Evolutionary conservation across 1,140 invertebrate species (phyloP).

Genomic region (Bombus vancouverensis): DNA sequence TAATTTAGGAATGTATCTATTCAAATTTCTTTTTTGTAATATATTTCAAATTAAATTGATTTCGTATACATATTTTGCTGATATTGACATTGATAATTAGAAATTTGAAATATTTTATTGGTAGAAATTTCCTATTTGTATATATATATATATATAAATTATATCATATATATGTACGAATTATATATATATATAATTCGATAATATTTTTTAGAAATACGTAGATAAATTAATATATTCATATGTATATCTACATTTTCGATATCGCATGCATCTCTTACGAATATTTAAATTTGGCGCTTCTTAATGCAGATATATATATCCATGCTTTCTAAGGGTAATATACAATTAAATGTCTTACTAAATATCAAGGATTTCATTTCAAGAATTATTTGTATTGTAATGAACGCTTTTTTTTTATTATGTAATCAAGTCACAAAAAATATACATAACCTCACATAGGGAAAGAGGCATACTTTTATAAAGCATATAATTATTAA

Average conservation of each 20-base stretch:
- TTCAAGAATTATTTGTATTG: neutral
- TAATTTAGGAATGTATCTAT: neutral
- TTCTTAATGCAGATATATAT: neutral
- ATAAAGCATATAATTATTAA: neutral
- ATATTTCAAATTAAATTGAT: neutral
- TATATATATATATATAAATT: no score
- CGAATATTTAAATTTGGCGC: slow-evolving; percentile 47
- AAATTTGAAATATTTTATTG: no score
- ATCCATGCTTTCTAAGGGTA: neutral
- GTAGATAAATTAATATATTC: no score
- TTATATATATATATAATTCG: no score
- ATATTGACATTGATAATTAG: neutral
- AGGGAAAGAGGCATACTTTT: neutral
- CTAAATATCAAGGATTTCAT: neutral
- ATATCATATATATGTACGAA: no score
- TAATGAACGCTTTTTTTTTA: neutral
- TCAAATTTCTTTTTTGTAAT: neutral
- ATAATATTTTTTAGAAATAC: no score
- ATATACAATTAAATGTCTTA: neutral
- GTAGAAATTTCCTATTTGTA: no score
- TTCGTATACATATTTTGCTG: neutral
- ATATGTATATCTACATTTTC: no score
- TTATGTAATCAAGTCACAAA: neutral
- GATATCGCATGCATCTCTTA: neutral
- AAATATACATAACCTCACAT: slow-evolving; percentile 49